Evolutionary conservation across 2,888 invertebrate species (phyloP).

Genomic region (Pedicia rivosa): DNA sequence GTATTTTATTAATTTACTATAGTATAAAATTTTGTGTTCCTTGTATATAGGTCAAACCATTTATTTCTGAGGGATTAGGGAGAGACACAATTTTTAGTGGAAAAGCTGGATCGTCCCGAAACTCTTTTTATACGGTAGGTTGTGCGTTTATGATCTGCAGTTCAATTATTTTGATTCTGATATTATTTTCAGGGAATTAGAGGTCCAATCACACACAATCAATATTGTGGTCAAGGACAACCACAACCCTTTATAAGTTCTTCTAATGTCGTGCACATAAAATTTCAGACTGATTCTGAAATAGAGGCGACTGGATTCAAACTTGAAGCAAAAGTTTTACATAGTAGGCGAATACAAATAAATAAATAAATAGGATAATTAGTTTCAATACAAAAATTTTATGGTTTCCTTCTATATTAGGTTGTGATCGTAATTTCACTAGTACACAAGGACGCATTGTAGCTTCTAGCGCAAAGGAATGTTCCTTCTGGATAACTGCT

Average conservation of each 20-base stretch:
- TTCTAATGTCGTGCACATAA: slow-evolving; percentile 29
- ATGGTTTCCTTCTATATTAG: slow-evolving; percentile 23
- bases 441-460: slow-evolving; percentile 51
- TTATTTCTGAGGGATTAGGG: slow-evolving; percentile 27
- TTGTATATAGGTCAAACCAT: slow-evolving; percentile 16
- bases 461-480: slow-evolving; percentile 30
- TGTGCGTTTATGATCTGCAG: slow-evolving; percentile 34
- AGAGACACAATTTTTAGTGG: slow-evolving; percentile 23
- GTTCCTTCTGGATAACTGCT: slow-evolving; percentile 48
- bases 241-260: slow-evolving; percentile 36
- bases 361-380: slow-evolving; percentile 7
- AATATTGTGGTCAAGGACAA: slow-evolving; percentile 35
- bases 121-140: slow-evolving; percentile 26
- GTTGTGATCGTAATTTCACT: slow-evolving; percentile 56
- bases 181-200: slow-evolving; percentile 28
- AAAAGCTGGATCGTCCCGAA: neutral
- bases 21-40: slow-evolving; percentile 21
- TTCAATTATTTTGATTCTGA: slow-evolving; percentile 35
- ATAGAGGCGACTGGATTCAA: slow-evolving; percentile 44
- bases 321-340: slow-evolving; percentile 36
- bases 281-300: slow-evolving; percentile 32
- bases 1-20: neutral
- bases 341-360: too few relatives aligned
- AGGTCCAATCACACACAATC: slow-evolving; percentile 4
- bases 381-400: neutral